Evolutionary conservation across 2,113 vertebrate genomes (phyloP), one percentile per base, ranked within the genome.

Genomic region (Callospermophilus lateralis): DNA sequence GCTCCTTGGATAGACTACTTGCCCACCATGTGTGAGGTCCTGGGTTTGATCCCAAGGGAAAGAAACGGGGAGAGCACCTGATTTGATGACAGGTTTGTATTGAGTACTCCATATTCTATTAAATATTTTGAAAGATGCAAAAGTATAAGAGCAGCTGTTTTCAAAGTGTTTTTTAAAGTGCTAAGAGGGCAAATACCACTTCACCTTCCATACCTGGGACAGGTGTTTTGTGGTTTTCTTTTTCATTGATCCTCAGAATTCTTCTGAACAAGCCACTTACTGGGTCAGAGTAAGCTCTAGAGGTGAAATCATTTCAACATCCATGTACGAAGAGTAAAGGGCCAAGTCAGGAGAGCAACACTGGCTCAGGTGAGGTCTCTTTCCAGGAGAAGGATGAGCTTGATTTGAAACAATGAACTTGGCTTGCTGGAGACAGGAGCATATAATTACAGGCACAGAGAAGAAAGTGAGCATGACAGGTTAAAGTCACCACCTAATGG

Each of bases 81-180:
- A 80, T 55, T 90, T 68, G 73, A 73, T 83, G 45, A 80, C 34
- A 87, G 53, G 83, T 91, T 84, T 70, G 67, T 87, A 30, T 5
- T 88, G 58, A 42, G 30, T 37, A 63, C 28, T 70, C 4, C 2
- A 3, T 12, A 67, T 48, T 77, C 70, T 92, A 0, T 42, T 84
- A 76, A 17, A n/a, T 93, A 63, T 22, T 79, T 87, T 92, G 80
- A 97, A 97, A 89, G 84, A 39, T 83, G 19, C n/a, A 76, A n/a
- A 95, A 51, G 32, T 68, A 55, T 4, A 74, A 93, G n/a, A 96
- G 48, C 80, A 83, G 12, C 65, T 39, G 6, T 92, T 83, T 58
- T 34, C 55, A 37, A 67, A 24, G 34, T 72, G 20, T 67, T 81
- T 61, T 63, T 34, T 26, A 37, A 74, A 42, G 37, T 53, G 4